Base-by-base conservation (phyloP, 1,140 invertebrate genomes). In the Mactra quadrangularis region DNA sequence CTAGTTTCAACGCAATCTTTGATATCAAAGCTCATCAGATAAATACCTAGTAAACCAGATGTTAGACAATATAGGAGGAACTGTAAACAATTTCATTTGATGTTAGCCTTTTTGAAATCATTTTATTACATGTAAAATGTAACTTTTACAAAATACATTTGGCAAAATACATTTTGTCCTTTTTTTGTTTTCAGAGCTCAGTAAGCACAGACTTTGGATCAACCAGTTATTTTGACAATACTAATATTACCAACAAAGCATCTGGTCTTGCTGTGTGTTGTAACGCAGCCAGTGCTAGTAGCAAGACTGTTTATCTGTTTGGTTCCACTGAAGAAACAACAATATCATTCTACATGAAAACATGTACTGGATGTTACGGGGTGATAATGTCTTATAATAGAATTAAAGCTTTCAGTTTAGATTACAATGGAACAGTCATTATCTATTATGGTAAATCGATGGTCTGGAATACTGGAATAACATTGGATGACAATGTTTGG, bases 401-500 rank as follows among this genome's bases (percentile, higher is more conserved):
- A 17, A 45, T 29, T n/a, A 55, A 50, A 29, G 62, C 77, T 31
- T 71, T 81, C 52, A 68, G 60, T 47, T 11, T 81, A 7, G 77
- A 81, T 29, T 81, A 59, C 53, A 57, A 47, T 33, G 27, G 41
- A 27, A 62, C 27, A 22, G 25, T 35, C 15, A 13, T 31, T 1
- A 60, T 81, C 17, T 55, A 47, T 19, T 57, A 81, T 60, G 77
- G 77, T n/a, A 38, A n/a, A 60, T 3, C 47, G 1, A 33, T 29
- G 3, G 38, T 27, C 1, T 81, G 52, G 45, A 25, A 53, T n/a
- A 27, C 77, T 15, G 41, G 38, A 13, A 81, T 81, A 22, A 11
- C 22, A n/a, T 31, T 81, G 1, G n/a, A 59, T 25, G 77, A 81
- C 45, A 81, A 81, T 29, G 35, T 81, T 22, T 81, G 77, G 77